Percentiles rank a stretch among this genome's conserved stretches.
These are phyloP conservation scores for Slavum lentiscoides DNA, from an alignment of 2,888 invertebrate genomes.

Conservation along the genomic window DNA sequence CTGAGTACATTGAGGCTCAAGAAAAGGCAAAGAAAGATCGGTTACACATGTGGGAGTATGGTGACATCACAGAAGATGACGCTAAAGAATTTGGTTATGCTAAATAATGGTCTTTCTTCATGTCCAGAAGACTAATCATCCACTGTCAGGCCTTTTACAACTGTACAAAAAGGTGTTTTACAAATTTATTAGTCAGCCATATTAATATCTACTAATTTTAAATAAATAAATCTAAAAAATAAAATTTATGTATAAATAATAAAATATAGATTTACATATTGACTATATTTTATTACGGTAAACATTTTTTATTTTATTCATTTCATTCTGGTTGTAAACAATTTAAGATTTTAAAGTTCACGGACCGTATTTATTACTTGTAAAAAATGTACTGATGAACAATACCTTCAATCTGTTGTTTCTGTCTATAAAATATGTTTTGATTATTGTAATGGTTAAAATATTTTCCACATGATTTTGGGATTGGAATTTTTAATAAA, in stretches of 20 bases:
- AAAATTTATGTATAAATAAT: background rate
- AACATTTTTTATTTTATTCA: conserved; percentile 28
- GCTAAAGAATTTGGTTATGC: conserved; percentile 71
- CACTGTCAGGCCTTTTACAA: conserved; percentile 52
- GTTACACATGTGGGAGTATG: conserved; percentile 94
- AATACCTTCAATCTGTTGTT: conserved; percentile 3
- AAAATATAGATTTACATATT: conserved; percentile 9
- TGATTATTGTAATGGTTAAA: conserved; percentile 28
- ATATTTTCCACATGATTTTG: conserved; percentile 36
- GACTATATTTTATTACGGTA: conserved; percentile 44
- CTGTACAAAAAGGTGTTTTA: conserved; percentile 52
- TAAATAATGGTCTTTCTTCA: conserved; percentile 52
- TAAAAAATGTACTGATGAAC: conserved; percentile 23
- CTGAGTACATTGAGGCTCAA: conserved; percentile 83
- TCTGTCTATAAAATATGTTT: conserved; percentile 17
- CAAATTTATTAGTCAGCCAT: conserved; percentile 49
- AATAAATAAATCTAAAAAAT: conserved; percentile 21
- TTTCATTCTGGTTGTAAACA: conserved; percentile 40
- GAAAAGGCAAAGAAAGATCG: conserved; percentile 83
- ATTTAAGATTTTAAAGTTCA: conserved; percentile 19
- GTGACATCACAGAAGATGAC: conserved; percentile 96
- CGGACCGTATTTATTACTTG: conserved; percentile 14
- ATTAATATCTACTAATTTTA: conserved; percentile 45
- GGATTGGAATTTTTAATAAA: background rate
- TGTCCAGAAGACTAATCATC: conserved; percentile 40